These are phyloP conservation scores for Drosophila rellima DNA, from an alignment of 2,888 invertebrate species.

Conservation along the genomic window DNA sequence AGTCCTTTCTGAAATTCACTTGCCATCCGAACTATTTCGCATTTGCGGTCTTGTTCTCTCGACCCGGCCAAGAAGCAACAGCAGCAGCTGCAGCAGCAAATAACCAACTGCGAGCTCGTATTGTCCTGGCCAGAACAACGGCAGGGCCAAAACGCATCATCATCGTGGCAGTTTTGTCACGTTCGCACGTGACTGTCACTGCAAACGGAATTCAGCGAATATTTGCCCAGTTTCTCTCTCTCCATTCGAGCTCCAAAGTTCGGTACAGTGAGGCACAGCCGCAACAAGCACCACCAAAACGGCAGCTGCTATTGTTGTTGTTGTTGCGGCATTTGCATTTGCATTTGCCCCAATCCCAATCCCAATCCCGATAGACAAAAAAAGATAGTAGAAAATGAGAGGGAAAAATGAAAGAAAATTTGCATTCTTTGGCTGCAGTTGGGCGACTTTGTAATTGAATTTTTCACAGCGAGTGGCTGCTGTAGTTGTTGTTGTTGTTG, in stretches of 20 bases:
- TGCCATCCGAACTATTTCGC: conserved; percentile 24
- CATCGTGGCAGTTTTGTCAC: conserved; percentile 80
- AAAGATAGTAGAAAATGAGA: conserved; percentile 2
- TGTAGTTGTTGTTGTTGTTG: conserved; percentile 15
- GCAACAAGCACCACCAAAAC: conserved; percentile 24
- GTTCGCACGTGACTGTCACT: conserved; percentile 82
- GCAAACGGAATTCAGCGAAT: conserved; percentile 60
- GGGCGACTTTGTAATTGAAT: conserved; percentile 78
- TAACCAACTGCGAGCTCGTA: conserved; percentile 24
- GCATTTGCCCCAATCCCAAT: conserved; percentile 38
- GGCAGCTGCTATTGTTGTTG: conserved; percentile 7
- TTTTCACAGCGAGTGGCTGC: conserved; percentile 60
- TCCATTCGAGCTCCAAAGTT: conserved; percentile 16
- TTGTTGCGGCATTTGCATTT: conserved; percentile 14
- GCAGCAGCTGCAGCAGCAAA: conserved; percentile 24
- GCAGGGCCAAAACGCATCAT: conserved; percentile 52
- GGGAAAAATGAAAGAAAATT: conserved; percentile 32
- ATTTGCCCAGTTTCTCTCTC: conserved; percentile 8
- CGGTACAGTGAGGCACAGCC: conserved; percentile 32
- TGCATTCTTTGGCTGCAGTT: conserved; percentile 65
- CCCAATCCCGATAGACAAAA: conserved; percentile 4
- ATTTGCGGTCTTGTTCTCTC: conserved; percentile 38
- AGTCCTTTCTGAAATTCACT: conserved; percentile 7
- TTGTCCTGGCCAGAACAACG: conserved; percentile 27
- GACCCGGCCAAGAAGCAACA: conserved; percentile 2